A percentile compares a stretch with the other conserved stretches of the same genome.
Evolutionary conservation across 2,113 vertebrate genomes (phyloP).

Genomic region (Microtus oregoni): DNA sequence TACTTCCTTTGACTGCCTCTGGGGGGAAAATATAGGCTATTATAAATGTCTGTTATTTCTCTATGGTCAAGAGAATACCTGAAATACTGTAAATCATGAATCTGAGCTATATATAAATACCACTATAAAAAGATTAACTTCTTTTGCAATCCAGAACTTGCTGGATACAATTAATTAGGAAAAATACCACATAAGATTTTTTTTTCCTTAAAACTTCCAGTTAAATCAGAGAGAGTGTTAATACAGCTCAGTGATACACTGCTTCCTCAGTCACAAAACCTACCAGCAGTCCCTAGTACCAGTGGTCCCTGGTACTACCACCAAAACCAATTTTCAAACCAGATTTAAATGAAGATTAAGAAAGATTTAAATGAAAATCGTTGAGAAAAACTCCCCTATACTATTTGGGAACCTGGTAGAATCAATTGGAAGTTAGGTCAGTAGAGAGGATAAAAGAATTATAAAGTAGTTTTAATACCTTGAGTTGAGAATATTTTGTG

Average conservation of each 20-base stretch:
- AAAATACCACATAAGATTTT: conserved; percentile 39
- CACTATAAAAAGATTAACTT: not conserved
- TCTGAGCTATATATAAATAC: not conserved
- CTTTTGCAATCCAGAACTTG: conserved; percentile 53
- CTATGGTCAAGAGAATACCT: conserved; percentile 24
- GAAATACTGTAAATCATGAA: conserved; percentile 50
- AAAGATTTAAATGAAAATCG: conserved; percentile 34
- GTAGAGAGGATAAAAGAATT: conserved; percentile 44
- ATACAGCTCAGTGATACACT: not conserved
- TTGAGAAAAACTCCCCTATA: not conserved
- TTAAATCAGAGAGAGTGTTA: not conserved
- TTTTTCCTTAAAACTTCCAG: conserved; percentile 35
- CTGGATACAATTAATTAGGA: conserved; percentile 23
- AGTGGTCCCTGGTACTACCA: not conserved
- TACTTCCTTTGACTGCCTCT: too few species aligned
- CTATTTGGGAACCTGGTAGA: conserved; percentile 37
- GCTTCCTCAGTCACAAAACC: not conserved
- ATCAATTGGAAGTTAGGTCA: conserved; percentile 22
- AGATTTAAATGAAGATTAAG: not conserved
- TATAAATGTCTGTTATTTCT: conserved; percentile 58
- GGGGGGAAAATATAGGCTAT: not conserved
- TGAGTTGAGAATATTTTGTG: conserved; percentile 51
- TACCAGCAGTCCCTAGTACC: not conserved
- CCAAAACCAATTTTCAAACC: not conserved
- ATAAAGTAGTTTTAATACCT: conserved; percentile 45